A percentile compares a stretch with the other conserved stretches of the same genome.
phyloP scores from a whole-genome alignment of 1,140 invertebrate species.

The Anadara kagoshimensis region DNA sequence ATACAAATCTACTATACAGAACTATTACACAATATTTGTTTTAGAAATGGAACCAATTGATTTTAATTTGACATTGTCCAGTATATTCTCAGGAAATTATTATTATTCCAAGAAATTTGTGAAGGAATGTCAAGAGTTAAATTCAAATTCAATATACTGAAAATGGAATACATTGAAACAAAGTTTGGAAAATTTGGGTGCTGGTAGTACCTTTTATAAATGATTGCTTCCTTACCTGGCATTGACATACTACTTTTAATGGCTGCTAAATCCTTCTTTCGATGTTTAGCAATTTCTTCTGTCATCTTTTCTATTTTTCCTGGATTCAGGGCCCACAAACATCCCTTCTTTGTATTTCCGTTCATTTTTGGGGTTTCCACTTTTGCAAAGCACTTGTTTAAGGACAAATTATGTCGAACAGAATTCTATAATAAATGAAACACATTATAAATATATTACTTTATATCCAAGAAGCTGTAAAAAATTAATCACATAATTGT shows the following conservation, averaged over 20 bases:
- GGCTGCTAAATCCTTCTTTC: slow-evolving; percentile 89
- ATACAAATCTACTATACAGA: no score
- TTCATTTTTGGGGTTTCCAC: slow-evolving; percentile 84
- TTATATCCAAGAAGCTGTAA: slow-evolving; percentile 6
- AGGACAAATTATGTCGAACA: slow-evolving; percentile 94
- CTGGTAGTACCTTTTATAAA: no score
- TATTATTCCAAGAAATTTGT: no score
- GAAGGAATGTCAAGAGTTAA: no score
- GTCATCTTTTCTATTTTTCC: slow-evolving; percentile 96
- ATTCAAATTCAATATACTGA: no score
- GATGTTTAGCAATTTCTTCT: slow-evolving; percentile 97
- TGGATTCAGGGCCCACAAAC: slow-evolving; percentile 97
- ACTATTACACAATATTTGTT: no score
- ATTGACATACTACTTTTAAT: slow-evolving; percentile 90
- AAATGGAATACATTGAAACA: no score
- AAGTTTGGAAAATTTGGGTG: no score
- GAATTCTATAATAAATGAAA: slow-evolving; percentile 80
- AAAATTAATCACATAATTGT: not conserved
- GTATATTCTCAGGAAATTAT: no score
- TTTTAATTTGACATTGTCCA: no score
- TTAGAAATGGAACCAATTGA: no score
- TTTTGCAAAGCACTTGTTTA: slow-evolving; percentile 99
- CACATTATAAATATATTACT: no score
- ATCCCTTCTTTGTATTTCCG: slow-evolving; percentile 79
- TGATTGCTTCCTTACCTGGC: slow-evolving; percentile 78